phyloP scores from a whole-genome alignment of 2,888 invertebrate species.

The Micoletzkya japonica region DNA sequence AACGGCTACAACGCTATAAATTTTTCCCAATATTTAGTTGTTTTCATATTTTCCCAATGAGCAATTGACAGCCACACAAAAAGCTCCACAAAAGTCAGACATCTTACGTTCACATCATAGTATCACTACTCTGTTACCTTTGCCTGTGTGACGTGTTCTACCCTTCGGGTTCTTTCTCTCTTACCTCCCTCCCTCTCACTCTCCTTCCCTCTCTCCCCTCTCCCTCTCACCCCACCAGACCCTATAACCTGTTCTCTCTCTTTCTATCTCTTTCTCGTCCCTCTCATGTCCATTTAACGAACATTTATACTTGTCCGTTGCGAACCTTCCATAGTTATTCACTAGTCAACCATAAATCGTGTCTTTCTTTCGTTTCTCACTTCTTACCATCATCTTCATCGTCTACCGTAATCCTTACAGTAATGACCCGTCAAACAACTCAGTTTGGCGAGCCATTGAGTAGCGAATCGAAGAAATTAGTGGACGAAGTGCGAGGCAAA shows the following conservation, averaged over 20 bases:
- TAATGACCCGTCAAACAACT: conserved; percentile 37
- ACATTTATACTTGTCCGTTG: background rate
- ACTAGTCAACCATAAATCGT: background rate
- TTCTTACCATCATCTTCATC: too few relatives aligned
- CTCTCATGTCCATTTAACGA: conserved; percentile 1
- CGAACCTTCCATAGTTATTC: background rate
- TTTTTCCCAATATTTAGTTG: too few relatives aligned
- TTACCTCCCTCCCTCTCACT: background rate
- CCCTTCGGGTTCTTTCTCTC: conserved; percentile 12
- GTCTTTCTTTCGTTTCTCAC: too few relatives aligned
- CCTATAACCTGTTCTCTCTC: conserved; percentile 13
- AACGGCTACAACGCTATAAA: too few relatives aligned
- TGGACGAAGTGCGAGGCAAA: conserved; percentile 53
- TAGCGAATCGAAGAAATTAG: conserved; percentile 50
- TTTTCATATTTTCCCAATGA: too few relatives aligned
- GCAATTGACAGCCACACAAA: too few relatives aligned
- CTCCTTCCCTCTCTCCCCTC: conserved; percentile 6
- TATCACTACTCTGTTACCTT: too few relatives aligned
- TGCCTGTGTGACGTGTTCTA: too few relatives aligned
- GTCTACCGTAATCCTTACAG: background rate
- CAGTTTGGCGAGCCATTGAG: conserved; percentile 54
- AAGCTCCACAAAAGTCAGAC: too few relatives aligned
- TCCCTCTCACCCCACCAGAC: background rate
- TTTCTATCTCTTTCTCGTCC: background rate
- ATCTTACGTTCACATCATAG: too few relatives aligned